Conservation (phyloP, 2,888 invertebrate species). For the Stenurella melanura region DNA sequence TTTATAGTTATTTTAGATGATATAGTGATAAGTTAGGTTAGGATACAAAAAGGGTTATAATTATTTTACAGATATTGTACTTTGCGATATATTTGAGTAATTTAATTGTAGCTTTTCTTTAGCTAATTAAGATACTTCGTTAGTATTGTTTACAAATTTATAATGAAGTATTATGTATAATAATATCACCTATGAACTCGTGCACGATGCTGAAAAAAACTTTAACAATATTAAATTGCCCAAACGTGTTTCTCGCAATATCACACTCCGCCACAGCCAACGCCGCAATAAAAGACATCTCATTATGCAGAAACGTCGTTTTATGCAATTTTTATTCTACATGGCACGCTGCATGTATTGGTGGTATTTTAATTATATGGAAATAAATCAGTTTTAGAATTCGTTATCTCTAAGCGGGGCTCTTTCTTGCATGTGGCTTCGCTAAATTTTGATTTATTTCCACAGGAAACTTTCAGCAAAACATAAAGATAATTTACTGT, state of each 20-base stretch:
- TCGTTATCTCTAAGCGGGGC: constrained; percentile 55
- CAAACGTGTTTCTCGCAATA: neutral
- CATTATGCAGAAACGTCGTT: constrained; percentile 45
- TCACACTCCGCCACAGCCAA: neutral
- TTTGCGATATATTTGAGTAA: too few species aligned
- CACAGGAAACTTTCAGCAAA: constrained; percentile 52
- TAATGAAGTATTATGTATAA: neutral
- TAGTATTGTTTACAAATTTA: too few species aligned
- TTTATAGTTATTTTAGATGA: too few species aligned
- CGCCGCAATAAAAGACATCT: constrained; percentile 33
- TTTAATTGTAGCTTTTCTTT: too few species aligned
- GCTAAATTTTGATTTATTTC: constrained; percentile 59
- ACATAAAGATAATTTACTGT: constrained; percentile 57
- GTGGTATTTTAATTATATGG: constrained; percentile 63
- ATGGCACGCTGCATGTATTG: constrained; percentile 48
- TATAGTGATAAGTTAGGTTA: too few species aligned
- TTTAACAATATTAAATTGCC: neutral
- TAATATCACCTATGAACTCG: neutral
- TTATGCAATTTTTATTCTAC: constrained; percentile 46
- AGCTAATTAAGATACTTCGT: too few species aligned
- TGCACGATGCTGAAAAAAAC: neutral
- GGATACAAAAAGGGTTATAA: too few species aligned
- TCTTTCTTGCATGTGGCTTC: constrained; percentile 47
- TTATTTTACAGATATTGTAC: too few species aligned
- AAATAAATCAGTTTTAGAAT: constrained; percentile 63